Base-by-base conservation (phyloP, 2,113 vertebrate species). In the Litocranius walleri region DNA sequence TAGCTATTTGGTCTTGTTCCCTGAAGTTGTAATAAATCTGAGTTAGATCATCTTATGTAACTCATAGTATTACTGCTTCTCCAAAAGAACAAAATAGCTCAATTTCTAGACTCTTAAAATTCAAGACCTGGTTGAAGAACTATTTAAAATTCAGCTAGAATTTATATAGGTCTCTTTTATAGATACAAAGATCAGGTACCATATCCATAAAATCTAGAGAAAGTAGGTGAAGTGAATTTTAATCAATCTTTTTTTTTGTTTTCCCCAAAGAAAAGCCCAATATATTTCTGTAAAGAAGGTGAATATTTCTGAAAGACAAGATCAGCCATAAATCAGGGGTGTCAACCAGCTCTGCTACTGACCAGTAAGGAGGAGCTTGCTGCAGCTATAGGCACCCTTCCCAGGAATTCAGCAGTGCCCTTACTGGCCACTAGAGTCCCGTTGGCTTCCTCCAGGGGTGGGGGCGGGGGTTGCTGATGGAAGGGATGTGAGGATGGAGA, bases 31-130 rank as follows among this genome's bases (percentile, higher is more conserved):
- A 93, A 88, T 62, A 94, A 89, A 83, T 90, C 33, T 81, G 29
- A 19, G 48, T 92, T 78, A 91, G 82, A 94, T 94, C 56, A 96
- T 67, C 64, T 52, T 77, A 57, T 3, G 2, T 54, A 74, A 92
- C 33, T 96, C 57, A 5, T 95, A 74, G 40, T 91, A 90, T 67
- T 92, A 86, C 23, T 64, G 12, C 94, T 96, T 89, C 81, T 94
- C 43, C 54, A 52, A 94, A 93, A 96, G 48, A 97, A 90, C 5
- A 94, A 97, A 95, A 97, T 1, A 61, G 43, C 71, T 96, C 30
- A 88, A 91, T 94, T 90, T 98, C 56, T 93, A 67, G 56, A 45
- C 29, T 96, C 45, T 96, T 93, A 97, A 89, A 96, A 95, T 57
- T 83, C 82, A 98, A 97, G 82, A 88, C 29, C 64, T 95, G 59